Percentiles rank a stretch among this genome's conserved stretches.
Evolutionary conservation across 2,113 vertebrate genomes (phyloP).

Genomic region (Lampris megalopsis): DNA sequence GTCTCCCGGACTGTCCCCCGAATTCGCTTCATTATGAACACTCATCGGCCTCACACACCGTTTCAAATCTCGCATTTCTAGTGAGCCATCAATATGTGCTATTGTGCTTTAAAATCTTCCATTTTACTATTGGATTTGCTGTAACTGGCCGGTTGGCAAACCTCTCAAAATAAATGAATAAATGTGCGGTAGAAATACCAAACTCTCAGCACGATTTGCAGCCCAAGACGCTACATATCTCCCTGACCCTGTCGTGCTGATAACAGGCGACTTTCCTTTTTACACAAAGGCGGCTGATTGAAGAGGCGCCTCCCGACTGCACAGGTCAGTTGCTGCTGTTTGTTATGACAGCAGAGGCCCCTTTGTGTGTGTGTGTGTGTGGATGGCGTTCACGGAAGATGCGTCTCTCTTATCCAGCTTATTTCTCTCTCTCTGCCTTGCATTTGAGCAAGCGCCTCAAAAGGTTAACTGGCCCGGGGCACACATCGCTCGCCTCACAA

Average conservation of each 20-base stretch:
- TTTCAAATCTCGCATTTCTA: too few relatives aligned
- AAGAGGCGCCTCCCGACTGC: slow-evolving; percentile 9
- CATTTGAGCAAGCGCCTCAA: too few relatives aligned
- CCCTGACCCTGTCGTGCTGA: slow-evolving; percentile 28
- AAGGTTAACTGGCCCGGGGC: too few relatives aligned
- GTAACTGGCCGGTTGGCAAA: not conserved
- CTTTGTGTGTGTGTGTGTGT: not conserved
- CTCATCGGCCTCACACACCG: too few relatives aligned
- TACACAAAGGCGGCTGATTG: slow-evolving; percentile 50
- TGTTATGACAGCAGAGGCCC: slow-evolving; percentile 61
- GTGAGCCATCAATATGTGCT: too few relatives aligned
- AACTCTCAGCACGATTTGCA: slow-evolving; percentile 20
- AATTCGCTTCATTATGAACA: too few relatives aligned
- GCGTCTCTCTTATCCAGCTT: too few relatives aligned
- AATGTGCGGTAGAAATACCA: slow-evolving; percentile 12
- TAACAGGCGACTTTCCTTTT: slow-evolving; percentile 44
- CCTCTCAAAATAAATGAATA: not conserved
- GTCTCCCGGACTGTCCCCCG: too few relatives aligned
- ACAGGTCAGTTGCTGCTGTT: slow-evolving; percentile 30
- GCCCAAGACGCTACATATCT: slow-evolving; percentile 4
- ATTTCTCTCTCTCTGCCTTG: too few relatives aligned
- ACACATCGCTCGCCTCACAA: too few relatives aligned
- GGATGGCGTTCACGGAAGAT: not conserved
- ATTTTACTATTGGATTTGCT: too few relatives aligned
- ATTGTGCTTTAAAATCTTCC: too few relatives aligned